These are phyloP conservation scores for Lobophora halterata DNA, from an alignment of 2,888 invertebrate genomes.

Conservation along the genomic window DNA sequence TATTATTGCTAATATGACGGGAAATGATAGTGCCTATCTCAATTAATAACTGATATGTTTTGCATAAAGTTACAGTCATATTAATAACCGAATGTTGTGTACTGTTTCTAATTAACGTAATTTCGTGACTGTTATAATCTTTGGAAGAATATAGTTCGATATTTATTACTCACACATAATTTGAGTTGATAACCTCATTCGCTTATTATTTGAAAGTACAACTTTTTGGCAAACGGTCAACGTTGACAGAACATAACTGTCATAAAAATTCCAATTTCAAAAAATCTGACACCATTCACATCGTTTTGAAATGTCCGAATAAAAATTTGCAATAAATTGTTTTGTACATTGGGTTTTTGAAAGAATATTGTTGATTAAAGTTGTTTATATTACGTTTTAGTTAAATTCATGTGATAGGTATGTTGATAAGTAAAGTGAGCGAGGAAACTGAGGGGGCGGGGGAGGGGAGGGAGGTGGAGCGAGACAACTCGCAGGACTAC, in stretches of 20 bases:
- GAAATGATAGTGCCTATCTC: too few species aligned
- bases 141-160: neutral
- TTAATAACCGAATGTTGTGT: too few species aligned
- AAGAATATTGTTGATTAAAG: constrained; percentile 40
- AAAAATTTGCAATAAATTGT: constrained; percentile 58
- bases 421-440: constrained; percentile 58
- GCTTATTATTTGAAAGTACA: too few species aligned
- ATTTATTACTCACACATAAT: too few species aligned
- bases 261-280: constrained; percentile 44
- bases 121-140: neutral
- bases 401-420: constrained; percentile 52
- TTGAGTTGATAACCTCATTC: too few species aligned
- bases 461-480: constrained; percentile 20
- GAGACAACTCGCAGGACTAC: constrained; percentile 40
- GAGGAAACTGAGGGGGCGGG: constrained; percentile 42
- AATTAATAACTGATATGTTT: too few species aligned
- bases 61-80: too few species aligned
- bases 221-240: constrained; percentile 3
- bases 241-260: too few species aligned
- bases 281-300: constrained; percentile 38
- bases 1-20: too few species aligned
- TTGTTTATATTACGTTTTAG: constrained; percentile 31
- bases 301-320: constrained; percentile 45
- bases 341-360: constrained; percentile 54
- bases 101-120: too few species aligned